Base-by-base conservation (phyloP, 1,140 invertebrate species). In the Eurosta solidaginis region DNA sequence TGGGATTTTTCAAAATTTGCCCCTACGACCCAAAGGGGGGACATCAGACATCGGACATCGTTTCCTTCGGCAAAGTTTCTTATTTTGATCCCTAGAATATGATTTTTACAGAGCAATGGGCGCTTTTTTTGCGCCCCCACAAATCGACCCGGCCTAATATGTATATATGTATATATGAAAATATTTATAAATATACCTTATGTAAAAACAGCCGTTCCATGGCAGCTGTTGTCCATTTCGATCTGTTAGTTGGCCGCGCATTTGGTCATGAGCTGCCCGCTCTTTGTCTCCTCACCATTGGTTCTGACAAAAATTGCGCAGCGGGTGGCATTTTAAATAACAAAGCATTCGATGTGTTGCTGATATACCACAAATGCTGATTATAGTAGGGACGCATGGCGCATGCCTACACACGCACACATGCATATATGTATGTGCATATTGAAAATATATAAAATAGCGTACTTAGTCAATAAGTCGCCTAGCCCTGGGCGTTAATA, bases 271-370 rank as follows among this genome's bases (percentile, higher is more conserved):
- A 0, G 4, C 20, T 22, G 20, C n/a, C 40, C 3, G 20, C 73
- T 17, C 44, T 17, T 20, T 14, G 17, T 22, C 59, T 5, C 27
- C n/a, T 20, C 4, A 40, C 1, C 73, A 74, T 74, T 47, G 44
- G 10, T 14, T 45, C 73, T 74, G 73, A 74, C 73, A 74, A 74
- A 74, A 74, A 74, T 47, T 74, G 73, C 73, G 25, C 73, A 74
- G 73, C 73, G 73, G 73, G 73, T 74, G 73, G 73, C 73, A 47
- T 74, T 74, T 74, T 44, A 47, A 74, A 74, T 74, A 74, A 47
- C 44, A 47, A 44, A 74, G 73, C 73, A 74, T 44, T 74, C 44
- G 73, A 74, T 74, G 73, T 42, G 40, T 44, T 27, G 73, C 73
- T 74, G 73, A 74, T 74, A 74, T 44, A 36, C 44, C 40, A 25